Evolutionary conservation across 2,113 vertebrate genomes (phyloP), one percentile per base, ranked within the genome.

Genomic region (Hippopotamus amphibius): DNA sequence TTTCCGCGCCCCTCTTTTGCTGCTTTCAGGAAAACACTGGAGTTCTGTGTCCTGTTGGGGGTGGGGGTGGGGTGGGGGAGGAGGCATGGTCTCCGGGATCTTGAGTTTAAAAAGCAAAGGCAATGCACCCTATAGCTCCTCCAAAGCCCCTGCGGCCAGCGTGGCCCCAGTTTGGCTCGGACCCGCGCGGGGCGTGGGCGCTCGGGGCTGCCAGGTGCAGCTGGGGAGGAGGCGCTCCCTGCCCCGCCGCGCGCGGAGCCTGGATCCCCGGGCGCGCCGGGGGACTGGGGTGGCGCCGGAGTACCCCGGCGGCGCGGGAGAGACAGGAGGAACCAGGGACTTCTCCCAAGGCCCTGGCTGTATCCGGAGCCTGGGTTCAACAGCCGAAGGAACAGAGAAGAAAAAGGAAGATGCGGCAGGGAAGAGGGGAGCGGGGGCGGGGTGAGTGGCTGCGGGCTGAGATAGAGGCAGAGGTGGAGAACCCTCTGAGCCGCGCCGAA

Each of bases 31-130:
- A 95, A 96, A 83, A 89, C 85, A 59, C 79, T 43, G 82, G 97
- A 96, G 97, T 97, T 97, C 81, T 22, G 6, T 16, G 92, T 79
- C 66, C 57, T 86, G 81, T 28, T 84, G 57, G 24, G 85, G 65
- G 13, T 68, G 50, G 77, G 81, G 84, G 81, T 7, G 63, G 81
- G 30, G 33, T 6, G 19, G 12, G 69, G 55, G 22, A 22, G 33
- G 41, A 80, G n/a, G 68, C 63, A 77, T 83, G 79, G 63, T 86
- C 63, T 69, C 12, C 3, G n/a, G 63, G 22, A 86, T 95, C 72
- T 43, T 24, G 96, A 97, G 88, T 97, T 97, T 53, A 61, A 59
- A 57, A 68, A 93, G 86, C 96, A 24, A 59, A 69, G 83, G 95
- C 83, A 22, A 57, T 7, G 81, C 76, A 24, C 77, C 68, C 6